Conservation (phyloP, 1,140 invertebrate genomes). For the Aphaenogaster rudis region DNA sequence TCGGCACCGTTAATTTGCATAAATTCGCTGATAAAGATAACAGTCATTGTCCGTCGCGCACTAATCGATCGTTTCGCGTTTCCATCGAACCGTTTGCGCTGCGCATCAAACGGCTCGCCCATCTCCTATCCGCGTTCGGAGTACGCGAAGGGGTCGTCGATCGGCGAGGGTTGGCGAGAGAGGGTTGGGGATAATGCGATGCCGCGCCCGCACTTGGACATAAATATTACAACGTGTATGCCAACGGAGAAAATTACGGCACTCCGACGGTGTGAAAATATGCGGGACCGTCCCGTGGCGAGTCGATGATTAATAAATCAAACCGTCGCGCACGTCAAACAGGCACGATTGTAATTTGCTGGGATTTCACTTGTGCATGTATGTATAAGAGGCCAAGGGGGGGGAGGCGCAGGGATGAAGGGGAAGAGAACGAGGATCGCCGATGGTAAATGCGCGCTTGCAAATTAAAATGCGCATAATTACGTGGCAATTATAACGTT, state of each 20-base stretch:
- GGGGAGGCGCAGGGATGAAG: not conserved
- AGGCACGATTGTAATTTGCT: slow-evolving; percentile 77
- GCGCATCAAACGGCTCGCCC: slow-evolving; percentile 47
- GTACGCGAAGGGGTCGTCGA: not conserved
- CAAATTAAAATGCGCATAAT: slow-evolving; percentile 81
- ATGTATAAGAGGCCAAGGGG: slow-evolving; percentile 40
- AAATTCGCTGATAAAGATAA: slow-evolving; percentile 73
- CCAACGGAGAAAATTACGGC: slow-evolving; percentile 71
- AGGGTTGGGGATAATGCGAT: slow-evolving; percentile 14
- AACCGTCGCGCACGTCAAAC: slow-evolving; percentile 76
- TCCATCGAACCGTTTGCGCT: slow-evolving; percentile 49
- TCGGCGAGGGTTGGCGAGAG: not conserved
- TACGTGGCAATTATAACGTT: slow-evolving; percentile 79
- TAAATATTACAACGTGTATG: slow-evolving; percentile 71
- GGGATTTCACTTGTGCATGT: slow-evolving; percentile 63
- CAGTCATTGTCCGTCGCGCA: slow-evolving; percentile 44
- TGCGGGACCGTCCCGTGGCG: slow-evolving; percentile 62
- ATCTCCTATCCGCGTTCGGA: slow-evolving; percentile 3
- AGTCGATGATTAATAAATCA: slow-evolving; percentile 81
- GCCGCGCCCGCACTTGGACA: slow-evolving; percentile 39
- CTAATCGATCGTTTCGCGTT: slow-evolving; percentile 51
- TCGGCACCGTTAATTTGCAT: slow-evolving; percentile 64
- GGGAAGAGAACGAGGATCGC: not conserved
- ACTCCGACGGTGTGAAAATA: slow-evolving; percentile 68
- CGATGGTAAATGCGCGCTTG: slow-evolving; percentile 26